A percentile compares a stretch with the other conserved stretches of the same genome.
Conservation (phyloP, 1,140 invertebrate genomes). For the Listronotus oregonensis region DNA sequence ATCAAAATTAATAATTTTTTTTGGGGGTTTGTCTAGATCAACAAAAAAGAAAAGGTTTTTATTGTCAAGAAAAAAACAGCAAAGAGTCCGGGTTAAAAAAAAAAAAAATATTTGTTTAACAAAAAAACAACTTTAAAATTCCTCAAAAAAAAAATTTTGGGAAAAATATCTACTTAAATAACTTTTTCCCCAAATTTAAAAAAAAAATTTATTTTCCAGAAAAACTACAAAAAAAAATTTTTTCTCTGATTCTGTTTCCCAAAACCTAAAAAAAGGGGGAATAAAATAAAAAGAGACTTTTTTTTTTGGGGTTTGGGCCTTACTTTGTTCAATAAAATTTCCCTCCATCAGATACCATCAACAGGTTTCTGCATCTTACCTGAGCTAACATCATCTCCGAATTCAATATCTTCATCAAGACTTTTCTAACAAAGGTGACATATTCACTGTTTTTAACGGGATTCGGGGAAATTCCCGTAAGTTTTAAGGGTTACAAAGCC, state of each 20-base stretch:
- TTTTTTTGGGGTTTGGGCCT: background rate
- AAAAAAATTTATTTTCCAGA: too few species aligned
- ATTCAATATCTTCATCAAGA: slow-evolving; percentile 93
- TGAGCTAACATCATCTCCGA: slow-evolving; percentile 89
- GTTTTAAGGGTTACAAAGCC: slow-evolving; percentile 99
- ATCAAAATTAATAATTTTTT: too few species aligned
- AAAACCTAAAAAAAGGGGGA: background rate
- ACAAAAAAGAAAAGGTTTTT: too few species aligned
- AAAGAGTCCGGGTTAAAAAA: too few species aligned
- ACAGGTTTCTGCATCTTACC: slow-evolving; percentile 85
- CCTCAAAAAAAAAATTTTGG: too few species aligned
- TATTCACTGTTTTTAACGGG: slow-evolving; percentile 93
- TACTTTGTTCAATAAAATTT: background rate
- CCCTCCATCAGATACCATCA: slow-evolving; percentile 60
- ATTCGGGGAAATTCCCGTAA: slow-evolving; percentile 98
- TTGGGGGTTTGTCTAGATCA: too few species aligned
- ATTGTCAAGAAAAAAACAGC: too few species aligned
- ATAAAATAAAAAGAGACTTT: background rate
- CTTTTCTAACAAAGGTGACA: slow-evolving; percentile 91
- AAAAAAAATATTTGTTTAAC: too few species aligned
- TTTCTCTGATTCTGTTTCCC: background rate
- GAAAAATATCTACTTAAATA: too few species aligned
- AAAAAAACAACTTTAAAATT: too few species aligned
- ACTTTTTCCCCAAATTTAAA: too few species aligned
- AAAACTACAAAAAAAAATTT: background rate